These are phyloP conservation scores for Brachionus plicatilis DNA, from an alignment of 1,140 invertebrate species.

Conservation along the genomic window DNA sequence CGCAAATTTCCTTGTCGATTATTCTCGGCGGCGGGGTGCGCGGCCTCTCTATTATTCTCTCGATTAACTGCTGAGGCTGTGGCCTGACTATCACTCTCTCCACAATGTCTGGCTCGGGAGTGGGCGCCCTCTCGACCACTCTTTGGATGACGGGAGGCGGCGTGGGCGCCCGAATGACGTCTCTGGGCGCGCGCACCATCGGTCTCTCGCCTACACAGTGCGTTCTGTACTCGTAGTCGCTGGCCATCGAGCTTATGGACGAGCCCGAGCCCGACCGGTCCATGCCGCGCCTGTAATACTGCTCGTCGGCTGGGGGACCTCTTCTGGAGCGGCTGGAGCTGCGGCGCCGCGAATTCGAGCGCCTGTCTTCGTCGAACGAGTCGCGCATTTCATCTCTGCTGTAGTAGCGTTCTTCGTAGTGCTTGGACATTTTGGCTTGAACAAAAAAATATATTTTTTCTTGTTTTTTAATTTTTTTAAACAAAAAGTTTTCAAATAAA, in stretches of 20 bases:
- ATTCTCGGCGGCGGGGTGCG: conserved; percentile 41
- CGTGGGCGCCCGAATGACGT: conserved; percentile 33
- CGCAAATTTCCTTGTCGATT: conserved; percentile 32
- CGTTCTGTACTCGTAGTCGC: conserved; percentile 25
- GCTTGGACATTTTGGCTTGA: conserved; percentile 26
- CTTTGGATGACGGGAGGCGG: conserved; percentile 39
- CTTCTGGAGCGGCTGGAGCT: not conserved
- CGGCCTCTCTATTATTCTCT: conserved; percentile 40
- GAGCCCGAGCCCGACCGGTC: not conserved
- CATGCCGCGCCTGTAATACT: not conserved
- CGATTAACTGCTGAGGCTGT: conserved; percentile 29
- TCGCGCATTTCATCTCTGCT: conserved; percentile 18
- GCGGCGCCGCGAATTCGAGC: not conserved
- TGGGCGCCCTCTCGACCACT: conserved; percentile 41
- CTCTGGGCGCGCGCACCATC: conserved; percentile 1
- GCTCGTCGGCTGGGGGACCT: not conserved
- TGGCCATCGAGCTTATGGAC: conserved; percentile 34
- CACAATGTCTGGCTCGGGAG: conserved; percentile 31
- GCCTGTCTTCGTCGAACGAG: not conserved
- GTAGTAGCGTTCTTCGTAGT: conserved; percentile 36
- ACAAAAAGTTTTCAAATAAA: not conserved
- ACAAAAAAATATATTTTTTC: not conserved
- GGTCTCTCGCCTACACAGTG: not conserved
- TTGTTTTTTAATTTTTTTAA: not conserved
- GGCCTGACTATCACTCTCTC: conserved; percentile 39